A percentile compares a stretch with the other conserved stretches of the same genome.
Evolutionary conservation across 2,888 invertebrate species (phyloP).

Genomic region (Silvanus unidentatus): DNA sequence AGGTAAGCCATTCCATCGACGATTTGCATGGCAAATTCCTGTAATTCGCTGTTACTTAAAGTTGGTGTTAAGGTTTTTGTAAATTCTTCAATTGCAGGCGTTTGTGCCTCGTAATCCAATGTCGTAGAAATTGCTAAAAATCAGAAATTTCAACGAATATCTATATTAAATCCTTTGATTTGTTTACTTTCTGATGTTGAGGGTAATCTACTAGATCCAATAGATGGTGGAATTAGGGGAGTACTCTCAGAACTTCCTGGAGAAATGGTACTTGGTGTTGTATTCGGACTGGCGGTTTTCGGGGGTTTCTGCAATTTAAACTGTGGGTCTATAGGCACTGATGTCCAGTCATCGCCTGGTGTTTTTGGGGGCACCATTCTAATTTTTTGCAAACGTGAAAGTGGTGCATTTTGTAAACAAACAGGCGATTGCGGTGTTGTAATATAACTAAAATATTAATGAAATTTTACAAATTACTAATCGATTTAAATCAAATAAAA

Average conservation of each 20-base stretch:
- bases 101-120: conserved; percentile 40
- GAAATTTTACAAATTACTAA: not conserved
- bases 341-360: no score
- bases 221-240: conserved; percentile 18
- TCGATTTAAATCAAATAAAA: no score
- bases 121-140: conserved; percentile 54
- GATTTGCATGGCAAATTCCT: conserved; percentile 72
- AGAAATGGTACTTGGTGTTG: not conserved
- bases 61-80: no score
- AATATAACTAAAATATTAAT: conserved; percentile 24
- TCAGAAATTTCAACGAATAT: not conserved
- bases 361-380: no score
- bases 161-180: conserved; percentile 7
- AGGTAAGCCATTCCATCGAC: conserved; percentile 75
- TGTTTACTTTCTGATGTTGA: conserved; percentile 54
- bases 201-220: conserved; percentile 34
- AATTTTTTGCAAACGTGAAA: no score
- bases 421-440: conserved; percentile 12
- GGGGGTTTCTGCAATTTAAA: no score
- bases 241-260: conserved; percentile 9
- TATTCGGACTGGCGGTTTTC: no score
- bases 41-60: conserved; percentile 49
- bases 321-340: no score
- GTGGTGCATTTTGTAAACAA: no score
- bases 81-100: not conserved